Base-by-base conservation (phyloP, 2,113 vertebrate species). In the Stomatorhinus ivindoensis region DNA sequence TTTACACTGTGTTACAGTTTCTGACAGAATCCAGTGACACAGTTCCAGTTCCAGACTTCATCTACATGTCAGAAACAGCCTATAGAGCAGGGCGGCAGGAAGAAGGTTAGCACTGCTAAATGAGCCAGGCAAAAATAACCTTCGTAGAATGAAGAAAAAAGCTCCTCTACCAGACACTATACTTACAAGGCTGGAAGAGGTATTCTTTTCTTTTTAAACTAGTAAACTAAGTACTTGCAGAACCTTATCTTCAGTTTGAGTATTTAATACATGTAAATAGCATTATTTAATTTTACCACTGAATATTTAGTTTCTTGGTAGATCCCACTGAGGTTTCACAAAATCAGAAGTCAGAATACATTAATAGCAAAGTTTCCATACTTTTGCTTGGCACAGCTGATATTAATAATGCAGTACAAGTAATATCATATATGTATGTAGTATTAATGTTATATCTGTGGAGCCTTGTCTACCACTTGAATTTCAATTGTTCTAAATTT, bases 321-420 rank as follows among this genome's bases (percentile, higher is more conserved):
- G 73, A 80, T 80, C 35, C 35, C 73, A 17, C 35, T 15, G 73
- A 17, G 39, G 35, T 80, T 80, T 19, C 73, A 80, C 73, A 42
- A 80, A 80, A 80, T 80, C 73, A 17, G 17, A 42, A 42, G 73
- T 19, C 35, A 42, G 73, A 80, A 42, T 80, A 80, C 73, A 80
- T 80, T 80, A 80, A 80, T 80, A 80, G 73, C 35, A 80, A 80
- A 80, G 73, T 80, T 80, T 80, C 35, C 73, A 80, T 80, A 80
- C 73, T 80, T 80, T 80, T 80, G 73, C 73, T 80, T 80, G 73
- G 35, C 35, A 80, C 73, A 39, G 73, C 73, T 80, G 35, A 80
- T 80, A 80, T 80, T 80, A 80, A 80, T 80, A 80, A 80, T 80
- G 73, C 73, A 80, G 35, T 42, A 42, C 19, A 39, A 80, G 73